Evolutionary conservation across 2,797 vertebrate species (phyloP), one percentile per base, ranked within the genome.

Genomic region (Rhinatrema bivittatum): DNA sequence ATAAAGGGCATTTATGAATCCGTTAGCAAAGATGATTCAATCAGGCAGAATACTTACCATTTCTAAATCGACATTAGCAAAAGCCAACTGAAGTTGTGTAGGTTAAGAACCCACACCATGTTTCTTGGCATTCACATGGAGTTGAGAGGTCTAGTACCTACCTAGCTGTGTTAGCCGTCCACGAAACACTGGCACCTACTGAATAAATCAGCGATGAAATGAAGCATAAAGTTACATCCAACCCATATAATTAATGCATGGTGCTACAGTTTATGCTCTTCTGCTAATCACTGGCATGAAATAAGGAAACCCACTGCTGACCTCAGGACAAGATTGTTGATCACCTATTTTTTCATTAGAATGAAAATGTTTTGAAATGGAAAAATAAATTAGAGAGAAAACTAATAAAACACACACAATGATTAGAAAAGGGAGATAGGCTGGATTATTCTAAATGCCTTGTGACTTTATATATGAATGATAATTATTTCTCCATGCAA

Each of bases 401-500:
- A 13, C 12, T 11, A 19, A 24, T 16, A 42, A 11, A 9, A 16
- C 16, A n/a, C 16, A 31, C 7, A 7, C 28, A 15, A 5, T 16
- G 35, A 36, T 46, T 46, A 53, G 50, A 25, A 3, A 4, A 4
- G 11, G 47, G 29, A 1, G 6, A 28, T 11, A 42, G 29, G 33
- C 35, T 2, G 40, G 40, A 47, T 39, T 32, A 50, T 25, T 52
- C 43, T 17, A 50, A 49, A 56, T 36, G 43, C 20, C 46, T n/a
- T 23, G 16, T 7, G 60, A 39, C 32, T 42, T 52, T 30, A 11
- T 27, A 24, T 40, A 20, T 46, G 43, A 70, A 44, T 43, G 42
- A 53, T 43, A 52, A 56, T 52, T 51, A 55, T 14, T 36, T 52
- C 56, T n/a, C 4, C 46, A 60, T 60, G 52, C 59, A 59, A 59